Evolutionary conservation across 2,113 vertebrate genomes (phyloP).

Genomic region (Hydrolagus affinis): DNA sequence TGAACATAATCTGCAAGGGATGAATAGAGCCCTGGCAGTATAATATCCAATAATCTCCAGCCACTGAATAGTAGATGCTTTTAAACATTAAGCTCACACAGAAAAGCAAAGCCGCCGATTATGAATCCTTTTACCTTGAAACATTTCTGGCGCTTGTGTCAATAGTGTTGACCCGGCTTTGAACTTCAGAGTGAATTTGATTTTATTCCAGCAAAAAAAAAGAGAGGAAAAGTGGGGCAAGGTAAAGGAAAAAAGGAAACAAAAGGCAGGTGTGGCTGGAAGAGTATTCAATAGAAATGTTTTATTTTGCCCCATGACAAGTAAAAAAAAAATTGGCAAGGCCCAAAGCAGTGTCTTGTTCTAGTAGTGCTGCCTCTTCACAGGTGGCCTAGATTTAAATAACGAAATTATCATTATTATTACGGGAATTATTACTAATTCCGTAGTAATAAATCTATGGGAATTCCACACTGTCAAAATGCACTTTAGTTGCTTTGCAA

Average conservation of each 20-base stretch:
- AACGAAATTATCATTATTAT: background rate
- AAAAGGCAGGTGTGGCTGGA: constrained; percentile 48
- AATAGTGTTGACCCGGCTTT: constrained; percentile 50
- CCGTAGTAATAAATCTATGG: background rate
- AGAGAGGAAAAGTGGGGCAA: constrained; percentile 18
- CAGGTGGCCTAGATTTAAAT: constrained; percentile 38
- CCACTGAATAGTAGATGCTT: background rate
- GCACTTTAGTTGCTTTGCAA: background rate
- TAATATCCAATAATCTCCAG: background rate
- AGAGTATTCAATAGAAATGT: constrained; percentile 44
- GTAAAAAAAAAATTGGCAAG: constrained; percentile 54
- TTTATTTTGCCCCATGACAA: constrained; percentile 50
- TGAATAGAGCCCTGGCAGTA: background rate
- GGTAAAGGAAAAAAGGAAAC: constrained; percentile 35
- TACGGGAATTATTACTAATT: too few relatives aligned
- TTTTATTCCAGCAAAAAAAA: constrained; percentile 40
- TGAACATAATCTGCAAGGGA: background rate
- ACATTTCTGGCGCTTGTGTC: constrained; percentile 46
- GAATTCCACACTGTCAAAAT: background rate
- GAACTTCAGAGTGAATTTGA: constrained; percentile 42
- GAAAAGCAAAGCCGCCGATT: too few relatives aligned
- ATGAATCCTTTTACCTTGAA: background rate
- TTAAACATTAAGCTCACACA: background rate
- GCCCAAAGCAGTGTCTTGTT: constrained; percentile 29
- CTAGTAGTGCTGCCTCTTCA: constrained; percentile 34